These are phyloP conservation scores for Mellivora capensis DNA, from an alignment of 2,113 vertebrate genomes.

Conservation along the genomic window DNA sequence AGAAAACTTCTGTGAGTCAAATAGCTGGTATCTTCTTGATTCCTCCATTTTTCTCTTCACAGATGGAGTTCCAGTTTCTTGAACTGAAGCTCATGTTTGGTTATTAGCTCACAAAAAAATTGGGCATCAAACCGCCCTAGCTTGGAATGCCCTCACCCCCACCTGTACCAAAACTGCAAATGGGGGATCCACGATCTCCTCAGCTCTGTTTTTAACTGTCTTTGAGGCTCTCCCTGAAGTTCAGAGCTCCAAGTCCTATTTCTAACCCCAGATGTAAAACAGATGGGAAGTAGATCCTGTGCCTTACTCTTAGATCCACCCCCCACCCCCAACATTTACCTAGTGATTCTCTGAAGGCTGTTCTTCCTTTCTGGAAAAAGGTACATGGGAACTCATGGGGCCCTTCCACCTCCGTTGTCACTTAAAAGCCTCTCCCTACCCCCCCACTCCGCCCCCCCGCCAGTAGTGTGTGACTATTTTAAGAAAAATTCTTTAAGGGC, in stretches of 20 bases:
- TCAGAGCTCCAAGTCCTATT: not conserved
- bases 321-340: not conserved
- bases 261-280: constrained; percentile 38
- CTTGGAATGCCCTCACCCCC: not conserved
- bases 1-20: not conserved
- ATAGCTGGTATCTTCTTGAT: not conserved
- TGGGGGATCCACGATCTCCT: not conserved
- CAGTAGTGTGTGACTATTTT: constrained; percentile 32
- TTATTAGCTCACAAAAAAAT: not conserved
- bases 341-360: not conserved
- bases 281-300: not conserved
- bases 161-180: not conserved
- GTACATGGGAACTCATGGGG: not conserved
- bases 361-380: not conserved
- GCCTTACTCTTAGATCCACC: not conserved
- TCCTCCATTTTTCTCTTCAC: not conserved
- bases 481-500: constrained; percentile 45
- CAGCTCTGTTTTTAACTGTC: not conserved
- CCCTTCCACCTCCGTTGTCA: not conserved
- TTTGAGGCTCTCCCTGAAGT: not conserved
- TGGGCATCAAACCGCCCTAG: not conserved
- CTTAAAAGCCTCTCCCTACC: not conserved
- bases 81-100: not conserved
- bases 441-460: not conserved
- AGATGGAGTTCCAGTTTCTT: not conserved